phyloP scores from a whole-genome alignment of 2,888 invertebrate species.

The Cantharis lateralis region DNA sequence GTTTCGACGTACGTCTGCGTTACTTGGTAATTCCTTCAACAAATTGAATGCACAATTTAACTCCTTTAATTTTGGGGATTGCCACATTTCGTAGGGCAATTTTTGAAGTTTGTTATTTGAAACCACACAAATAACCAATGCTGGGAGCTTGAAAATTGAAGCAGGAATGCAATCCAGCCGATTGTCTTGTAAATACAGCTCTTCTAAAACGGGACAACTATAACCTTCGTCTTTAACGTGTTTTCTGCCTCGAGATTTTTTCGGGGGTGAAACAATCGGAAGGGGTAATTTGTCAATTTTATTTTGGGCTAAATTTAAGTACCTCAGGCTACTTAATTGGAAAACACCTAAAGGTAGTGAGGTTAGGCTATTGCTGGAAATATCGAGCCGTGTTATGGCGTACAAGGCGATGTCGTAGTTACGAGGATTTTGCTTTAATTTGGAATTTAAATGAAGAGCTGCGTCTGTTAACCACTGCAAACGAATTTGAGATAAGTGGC shows the following conservation, averaged over 20 bases:
- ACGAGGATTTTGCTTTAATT: conserved; percentile 71
- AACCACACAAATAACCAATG: conserved; percentile 82
- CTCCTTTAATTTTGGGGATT: conserved; percentile 82
- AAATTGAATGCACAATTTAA: conserved; percentile 89
- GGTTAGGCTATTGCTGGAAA: conserved; percentile 86
- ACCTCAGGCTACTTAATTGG: conserved; percentile 75
- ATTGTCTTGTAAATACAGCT: conserved; percentile 91
- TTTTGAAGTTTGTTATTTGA: conserved; percentile 89
- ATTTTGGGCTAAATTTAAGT: conserved; percentile 87
- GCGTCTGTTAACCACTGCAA: conserved; percentile 85
- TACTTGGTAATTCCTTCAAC: conserved; percentile 74
- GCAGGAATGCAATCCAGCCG: conserved; percentile 81
- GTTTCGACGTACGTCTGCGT: conserved; percentile 55
- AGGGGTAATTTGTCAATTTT: conserved; percentile 78
- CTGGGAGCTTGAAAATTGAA: conserved; percentile 79
- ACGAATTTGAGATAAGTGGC: conserved; percentile 71
- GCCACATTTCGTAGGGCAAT: conserved; percentile 85
- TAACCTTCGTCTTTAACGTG: conserved; percentile 56
- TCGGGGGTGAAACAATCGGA: conserved; percentile 47
- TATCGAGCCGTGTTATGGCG: conserved; percentile 91
- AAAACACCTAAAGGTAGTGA: conserved; percentile 83
- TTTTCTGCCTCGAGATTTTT: conserved; percentile 45
- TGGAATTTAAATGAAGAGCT: conserved; percentile 82
- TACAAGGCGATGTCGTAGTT: conserved; percentile 75
- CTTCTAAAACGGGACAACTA: conserved; percentile 81